Percentiles rank a stretch among this genome's conserved stretches.
phyloP scores from a whole-genome alignment of 2,113 vertebrate species.

The Galemys pyrenaicus region DNA sequence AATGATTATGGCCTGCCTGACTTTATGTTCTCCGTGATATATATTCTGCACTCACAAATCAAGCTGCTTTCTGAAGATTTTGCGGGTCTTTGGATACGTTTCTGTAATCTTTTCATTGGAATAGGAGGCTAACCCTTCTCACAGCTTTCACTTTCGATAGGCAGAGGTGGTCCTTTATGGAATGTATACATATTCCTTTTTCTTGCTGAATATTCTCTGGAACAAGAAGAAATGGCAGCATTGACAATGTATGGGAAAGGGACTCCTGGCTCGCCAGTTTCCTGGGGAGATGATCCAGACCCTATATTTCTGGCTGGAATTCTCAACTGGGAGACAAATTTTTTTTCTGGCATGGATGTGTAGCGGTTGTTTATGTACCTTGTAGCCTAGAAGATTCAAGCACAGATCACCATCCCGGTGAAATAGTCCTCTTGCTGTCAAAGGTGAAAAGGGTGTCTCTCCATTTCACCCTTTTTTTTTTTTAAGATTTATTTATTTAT shows the following conservation, averaged over 20 bases:
- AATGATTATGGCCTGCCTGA: slow-evolving; percentile 28
- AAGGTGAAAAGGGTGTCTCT: neutral
- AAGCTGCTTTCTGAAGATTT: slow-evolving; percentile 32
- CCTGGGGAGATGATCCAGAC: slow-evolving; percentile 39
- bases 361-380: slow-evolving; percentile 28
- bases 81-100: slow-evolving; percentile 46
- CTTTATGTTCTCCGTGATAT: slow-evolving; percentile 40
- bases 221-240: slow-evolving; percentile 31
- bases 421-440: neutral
- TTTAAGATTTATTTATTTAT: neutral
- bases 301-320: slow-evolving; percentile 30
- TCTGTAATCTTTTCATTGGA: slow-evolving; percentile 64
- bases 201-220: slow-evolving; percentile 19
- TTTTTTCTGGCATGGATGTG: neutral
- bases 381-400: neutral
- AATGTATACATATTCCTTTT: slow-evolving; percentile 4
- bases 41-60: slow-evolving; percentile 51
- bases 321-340: neutral
- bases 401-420: neutral
- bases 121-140: neutral
- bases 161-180: neutral
- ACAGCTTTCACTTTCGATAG: slow-evolving; percentile 40
- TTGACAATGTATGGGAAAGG: neutral
- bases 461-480: neutral
- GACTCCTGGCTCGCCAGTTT: slow-evolving; percentile 25